These are phyloP conservation scores for Liparis tanakae DNA, from an alignment of 2,797 vertebrate genomes.

Conservation along the genomic window DNA sequence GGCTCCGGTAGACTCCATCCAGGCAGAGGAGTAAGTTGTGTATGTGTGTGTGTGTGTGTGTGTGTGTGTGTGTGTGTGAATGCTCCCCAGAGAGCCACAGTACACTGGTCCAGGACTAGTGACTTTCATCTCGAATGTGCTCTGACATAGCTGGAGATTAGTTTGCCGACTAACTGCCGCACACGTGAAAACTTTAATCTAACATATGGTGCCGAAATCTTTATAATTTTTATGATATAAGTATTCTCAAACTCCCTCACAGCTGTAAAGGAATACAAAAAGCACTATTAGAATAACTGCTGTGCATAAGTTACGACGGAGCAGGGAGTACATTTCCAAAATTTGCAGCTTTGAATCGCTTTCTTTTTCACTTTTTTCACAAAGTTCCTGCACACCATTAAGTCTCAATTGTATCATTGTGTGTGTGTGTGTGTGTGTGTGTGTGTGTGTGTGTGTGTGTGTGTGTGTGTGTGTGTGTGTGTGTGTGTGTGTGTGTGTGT, in stretches of 20 bases:
- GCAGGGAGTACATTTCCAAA: background rate
- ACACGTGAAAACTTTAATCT: conserved; percentile 15
- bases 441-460: background rate
- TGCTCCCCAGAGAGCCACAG: background rate
- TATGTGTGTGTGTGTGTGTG: conserved; percentile 7
- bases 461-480: no score
- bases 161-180: conserved; percentile 12
- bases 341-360: background rate
- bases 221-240: background rate
- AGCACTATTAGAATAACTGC: background rate
- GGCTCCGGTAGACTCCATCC: conserved; percentile 97
- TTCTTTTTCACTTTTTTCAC: background rate
- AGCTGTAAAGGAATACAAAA: background rate
- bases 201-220: background rate
- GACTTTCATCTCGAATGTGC: conserved; percentile 18
- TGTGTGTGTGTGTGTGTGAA: conserved; percentile 2
- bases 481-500: background rate
- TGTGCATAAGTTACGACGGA: background rate
- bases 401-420: background rate
- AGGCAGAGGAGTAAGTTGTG: conserved; percentile 95
- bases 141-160: conserved; percentile 13
- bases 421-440: no score
- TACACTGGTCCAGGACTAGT: background rate
- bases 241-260: background rate
- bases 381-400: background rate